Evolutionary conservation across 2,888 invertebrate genomes (phyloP), one percentile per base, ranked within the genome.

Genomic region (Philhelius pedissequus): DNA sequence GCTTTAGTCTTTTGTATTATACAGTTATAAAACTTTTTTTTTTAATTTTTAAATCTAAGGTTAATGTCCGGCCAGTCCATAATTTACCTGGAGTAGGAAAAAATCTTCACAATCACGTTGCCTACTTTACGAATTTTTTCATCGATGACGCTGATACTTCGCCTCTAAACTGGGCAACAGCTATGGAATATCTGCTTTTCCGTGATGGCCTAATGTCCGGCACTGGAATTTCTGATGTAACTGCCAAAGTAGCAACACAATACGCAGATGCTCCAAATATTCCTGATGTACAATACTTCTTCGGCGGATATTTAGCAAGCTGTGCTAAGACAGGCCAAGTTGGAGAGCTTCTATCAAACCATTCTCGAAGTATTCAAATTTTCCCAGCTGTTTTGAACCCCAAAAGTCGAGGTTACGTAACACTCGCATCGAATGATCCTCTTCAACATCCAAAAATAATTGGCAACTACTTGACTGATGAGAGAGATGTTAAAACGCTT

Each of bases 151-250:
- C 96, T 77, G 96, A 97, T 89, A 96, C 96, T 0, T 93, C 96
- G 0, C 95, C 97, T 0, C 93, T 97, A n/a, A 97, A 97, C 91
- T 97, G 97, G 97, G 97, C 97, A 18, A 97, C 97, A 0, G 97
- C 97, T 2, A 97, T 97, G 96, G 97, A 97, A 90, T 97, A 97
- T 88, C 91, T 97, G 30, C 93, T 97, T 11, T 97, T 97, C 92
- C 94, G 97, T 73, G 97, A 97, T 90, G 97, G 97, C 2, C 93
- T 97, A 0, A 97, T 97, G 96, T 96, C 97, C 13, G 97, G 97
- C 20, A 97, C 97, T 48, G 97, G 97, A 92, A 94, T 96, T 89
- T 95, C 96, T 0, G 97, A 97, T 92, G 97, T 97, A 5, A 96
- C 97, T 0, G 97, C 94, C 0, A 95, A 97, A 91, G 93, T 97